These are phyloP conservation scores for Danaus plexippus DNA, from an alignment of 1,140 invertebrate species.

Conservation along the genomic window DNA sequence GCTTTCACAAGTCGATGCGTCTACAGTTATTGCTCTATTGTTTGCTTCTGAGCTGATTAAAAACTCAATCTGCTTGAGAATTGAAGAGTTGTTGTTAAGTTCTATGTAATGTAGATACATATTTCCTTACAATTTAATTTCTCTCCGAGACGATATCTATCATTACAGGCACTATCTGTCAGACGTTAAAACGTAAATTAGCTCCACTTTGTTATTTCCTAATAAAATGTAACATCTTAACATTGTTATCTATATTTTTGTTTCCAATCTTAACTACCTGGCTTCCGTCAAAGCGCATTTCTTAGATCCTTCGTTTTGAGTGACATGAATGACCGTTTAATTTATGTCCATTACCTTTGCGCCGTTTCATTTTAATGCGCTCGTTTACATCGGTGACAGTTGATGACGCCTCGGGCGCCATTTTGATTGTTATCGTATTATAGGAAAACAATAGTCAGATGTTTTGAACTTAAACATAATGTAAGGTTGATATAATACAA, in stretches of 20 bases:
- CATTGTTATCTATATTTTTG: constrained; percentile 64
- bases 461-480: no score
- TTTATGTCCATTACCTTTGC: constrained; percentile 59
- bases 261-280: constrained; percentile 67
- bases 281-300: constrained; percentile 58
- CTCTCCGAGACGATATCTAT: constrained; percentile 15
- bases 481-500: no score
- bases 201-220: constrained; percentile 53
- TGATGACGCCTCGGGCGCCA: constrained; percentile 60
- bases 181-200: constrained; percentile 55
- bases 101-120: constrained; percentile 26
- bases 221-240: constrained; percentile 68
- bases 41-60: constrained; percentile 44
- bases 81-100: constrained; percentile 38
- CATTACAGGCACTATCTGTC: constrained; percentile 20
- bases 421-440: constrained; percentile 56
- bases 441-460: constrained; percentile 32
- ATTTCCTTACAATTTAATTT: constrained; percentile 1
- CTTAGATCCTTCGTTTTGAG: constrained; percentile 51
- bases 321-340: constrained; percentile 62
- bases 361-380: constrained; percentile 54
- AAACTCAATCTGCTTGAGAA: constrained; percentile 34
- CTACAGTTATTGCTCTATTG: constrained; percentile 63
- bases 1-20: constrained; percentile 47
- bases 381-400: constrained; percentile 57